Evolutionary conservation across 2,113 vertebrate species (phyloP), one percentile per base, ranked within the genome.

Genomic region (Odontesthes bonariensis): DNA sequence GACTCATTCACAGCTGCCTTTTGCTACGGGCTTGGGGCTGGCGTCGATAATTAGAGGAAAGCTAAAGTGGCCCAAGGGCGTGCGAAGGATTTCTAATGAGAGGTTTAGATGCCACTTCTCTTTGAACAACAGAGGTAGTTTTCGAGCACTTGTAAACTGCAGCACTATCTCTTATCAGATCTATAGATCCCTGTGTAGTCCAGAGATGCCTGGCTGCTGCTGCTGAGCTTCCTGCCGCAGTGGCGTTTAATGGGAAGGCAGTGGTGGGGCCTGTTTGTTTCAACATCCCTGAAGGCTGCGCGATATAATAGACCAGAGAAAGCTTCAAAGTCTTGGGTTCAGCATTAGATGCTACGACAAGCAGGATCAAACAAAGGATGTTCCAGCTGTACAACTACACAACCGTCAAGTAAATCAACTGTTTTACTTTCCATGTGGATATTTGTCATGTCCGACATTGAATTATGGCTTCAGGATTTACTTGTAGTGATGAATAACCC

Each of bases 121-220:
- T 67, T 58, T 20, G 22, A 79, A 79, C 77, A 22, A 62, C 72
- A 13, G 64, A 59, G 55, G 60, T 66, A 16, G 47, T 35, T 19
- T 52, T 81, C 58, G 64, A 63, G 47, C 71, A 10, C 75, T 69
- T 75, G 69, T 76, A 85, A 85, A 81, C 49, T 22, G 51, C 75
- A 65, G 78, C 67, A 3, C 55, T 73, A 69, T 88, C 82, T 78
- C 62, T 77, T 52, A 84, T 87, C 86, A 78, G 64, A 91, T 93
- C 84, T 84, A 67, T 63, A 73, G 82, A 85, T 83, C 66, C 57
- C 59, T 0, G 54, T 33, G 77, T 35, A 46, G 77, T 61, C n/a
- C 52, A 8, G 79, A 73, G 67, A 75, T 1, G 73, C 0, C 46
- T 22, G 65, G 38, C 57, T 79, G 79, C 72, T 79, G 79, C 72